A percentile compares a stretch with the other conserved stretches of the same genome.
phyloP scores from a whole-genome alignment of 2,888 invertebrate species.

The Eudemis profundana region DNA sequence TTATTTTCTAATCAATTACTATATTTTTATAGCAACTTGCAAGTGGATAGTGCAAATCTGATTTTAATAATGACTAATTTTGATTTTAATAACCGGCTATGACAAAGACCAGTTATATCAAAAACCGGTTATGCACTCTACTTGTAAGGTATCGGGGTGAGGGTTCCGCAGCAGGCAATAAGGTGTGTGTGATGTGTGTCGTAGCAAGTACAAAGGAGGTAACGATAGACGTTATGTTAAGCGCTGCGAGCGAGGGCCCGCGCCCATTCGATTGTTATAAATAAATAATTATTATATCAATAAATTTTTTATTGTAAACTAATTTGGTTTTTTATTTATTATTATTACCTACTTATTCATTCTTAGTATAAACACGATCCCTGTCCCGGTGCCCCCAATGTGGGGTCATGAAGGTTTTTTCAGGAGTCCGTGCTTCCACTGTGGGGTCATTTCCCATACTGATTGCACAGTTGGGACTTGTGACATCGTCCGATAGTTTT shows the following conservation, averaged over 20 bases:
- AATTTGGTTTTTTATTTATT: conserved; percentile 47
- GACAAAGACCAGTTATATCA: not conserved
- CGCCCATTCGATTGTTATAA: conserved; percentile 77
- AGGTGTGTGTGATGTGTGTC: conserved; percentile 56
- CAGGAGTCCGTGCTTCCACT: too few relatives aligned
- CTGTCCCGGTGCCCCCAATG: too few relatives aligned
- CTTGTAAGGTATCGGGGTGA: not conserved
- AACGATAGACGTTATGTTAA: conserved; percentile 54
- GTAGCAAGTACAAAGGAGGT: conserved; percentile 68
- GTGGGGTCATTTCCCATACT: too few relatives aligned
- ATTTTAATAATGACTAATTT: too few relatives aligned
- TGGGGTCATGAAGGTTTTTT: too few relatives aligned
- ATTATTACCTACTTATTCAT: too few relatives aligned
- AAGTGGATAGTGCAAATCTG: not conserved
- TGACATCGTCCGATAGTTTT: too few relatives aligned
- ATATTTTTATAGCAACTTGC: conserved; percentile 53
- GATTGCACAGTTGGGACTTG: too few relatives aligned
- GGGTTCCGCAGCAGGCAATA: conserved; percentile 55
- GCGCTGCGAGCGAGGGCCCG: conserved; percentile 52
- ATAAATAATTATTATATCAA: conserved; percentile 82
- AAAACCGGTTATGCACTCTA: not conserved
- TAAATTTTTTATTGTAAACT: conserved; percentile 81
- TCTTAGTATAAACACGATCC: too few relatives aligned
- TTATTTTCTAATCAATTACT: conserved; percentile 57
- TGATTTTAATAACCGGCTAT: not conserved